phyloP scores from a whole-genome alignment of 1,140 invertebrate genomes.

The Grapholita molesta region DNA sequence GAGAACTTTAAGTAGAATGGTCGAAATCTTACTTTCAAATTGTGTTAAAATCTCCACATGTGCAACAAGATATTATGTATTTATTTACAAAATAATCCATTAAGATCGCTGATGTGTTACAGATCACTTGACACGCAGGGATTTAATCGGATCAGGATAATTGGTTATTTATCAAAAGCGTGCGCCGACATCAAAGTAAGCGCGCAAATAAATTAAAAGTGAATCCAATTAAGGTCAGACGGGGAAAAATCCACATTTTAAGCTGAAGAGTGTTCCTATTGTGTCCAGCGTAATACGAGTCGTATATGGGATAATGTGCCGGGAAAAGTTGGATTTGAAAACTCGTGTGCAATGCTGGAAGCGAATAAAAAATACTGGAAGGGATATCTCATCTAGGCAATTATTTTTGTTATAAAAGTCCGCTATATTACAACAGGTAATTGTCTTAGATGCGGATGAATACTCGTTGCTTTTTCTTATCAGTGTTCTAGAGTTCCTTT shows the following conservation, averaged over 20 bases:
- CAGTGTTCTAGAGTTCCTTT: too few species aligned
- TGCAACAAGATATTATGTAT: not conserved
- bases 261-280: conserved; percentile 32
- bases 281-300: conserved; percentile 18
- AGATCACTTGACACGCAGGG: conserved; percentile 35
- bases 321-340: conserved; percentile 13
- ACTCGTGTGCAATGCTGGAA: not conserved
- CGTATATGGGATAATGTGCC: not conserved
- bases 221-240: conserved; percentile 65
- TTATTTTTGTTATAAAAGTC: not conserved
- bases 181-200: conserved; percentile 58
- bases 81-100: not conserved
- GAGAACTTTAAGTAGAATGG: too few species aligned
- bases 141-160: conserved; percentile 64
- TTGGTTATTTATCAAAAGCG: conserved; percentile 69
- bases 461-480: too few species aligned
- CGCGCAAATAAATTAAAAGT: conserved; percentile 71
- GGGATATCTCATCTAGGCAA: not conserved
- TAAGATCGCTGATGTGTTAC: conserved; percentile 20
- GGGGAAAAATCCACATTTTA: conserved; percentile 48
- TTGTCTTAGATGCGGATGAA: too few species aligned
- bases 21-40: not conserved
- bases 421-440: too few species aligned
- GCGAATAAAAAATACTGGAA: not conserved
- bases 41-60: not conserved